Base-by-base conservation (phyloP, 2,797 vertebrate species). In the Paratrypauchen microcephalus region DNA sequence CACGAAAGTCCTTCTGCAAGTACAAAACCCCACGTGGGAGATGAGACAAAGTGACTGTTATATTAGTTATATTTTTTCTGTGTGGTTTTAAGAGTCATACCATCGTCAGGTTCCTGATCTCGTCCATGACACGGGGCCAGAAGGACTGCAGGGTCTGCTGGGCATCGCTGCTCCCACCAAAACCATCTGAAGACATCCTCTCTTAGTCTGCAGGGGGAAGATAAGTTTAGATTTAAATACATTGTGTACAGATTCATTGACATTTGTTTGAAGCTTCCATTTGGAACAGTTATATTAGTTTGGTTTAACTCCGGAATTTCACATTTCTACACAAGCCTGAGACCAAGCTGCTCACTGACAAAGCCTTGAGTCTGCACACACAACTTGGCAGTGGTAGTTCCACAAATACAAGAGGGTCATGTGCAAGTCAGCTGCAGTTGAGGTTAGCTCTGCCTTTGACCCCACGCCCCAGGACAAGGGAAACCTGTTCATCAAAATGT, bases 61-160 rank as follows among this genome's bases (percentile, higher is more conserved):
- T 23, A n/a, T 13, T 19, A 39, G 21, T 62, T 36, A 9, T 8
- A 65, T 47, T 8, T 47, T 3, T 58, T 62, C 74, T 60, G 55
- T 24, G 66, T 5, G 64, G 41, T 45, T 60, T 68, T 12, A 67
- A 24, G 18, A 5, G 59, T 32, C 93, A 75, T 93, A 99, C 97
- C 95, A 97, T 93, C 32, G 97, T 98, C 76, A 99, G 91, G 86
- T 97, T 99, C 72, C 96, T 94, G 75, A 99, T 98, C 89, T 99
- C 98, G 82, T 99, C 98, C 96, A 99, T 98, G 76, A 98, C 96
- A 0, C 96, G 95, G 9, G 98, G 97, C 98, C 98, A 99, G 91
- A 99, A 99, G 80, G 97, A 97, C 91, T 99, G 98, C 5, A 99
- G 91, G 80, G 94, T 97, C 67, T 99, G 97, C 93, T 99, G 98